Conservation (phyloP, 2,113 vertebrate species). For the Platysternon megacephalum region DNA sequence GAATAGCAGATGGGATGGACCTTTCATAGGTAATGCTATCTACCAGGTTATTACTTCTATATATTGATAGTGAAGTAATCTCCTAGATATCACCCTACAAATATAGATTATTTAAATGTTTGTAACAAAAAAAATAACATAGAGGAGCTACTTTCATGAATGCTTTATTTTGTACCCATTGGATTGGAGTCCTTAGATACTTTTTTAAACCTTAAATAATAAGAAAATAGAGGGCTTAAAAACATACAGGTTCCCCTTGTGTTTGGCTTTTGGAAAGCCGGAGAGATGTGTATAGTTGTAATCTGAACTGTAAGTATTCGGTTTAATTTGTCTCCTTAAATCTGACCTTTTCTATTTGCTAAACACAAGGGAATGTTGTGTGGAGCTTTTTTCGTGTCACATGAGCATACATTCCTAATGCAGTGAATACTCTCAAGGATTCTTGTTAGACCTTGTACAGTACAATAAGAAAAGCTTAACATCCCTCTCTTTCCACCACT, state of each 20-base stretch:
- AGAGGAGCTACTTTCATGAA: conserved; percentile 70
- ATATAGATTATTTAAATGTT: conserved; percentile 90
- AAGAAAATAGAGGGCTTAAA: conserved; percentile 53
- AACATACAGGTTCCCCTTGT: not conserved
- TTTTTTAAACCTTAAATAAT: conserved; percentile 74
- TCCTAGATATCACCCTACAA: conserved; percentile 86
- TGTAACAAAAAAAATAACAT: conserved; percentile 71
- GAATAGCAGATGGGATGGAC: conserved; percentile 89
- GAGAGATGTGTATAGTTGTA: conserved; percentile 59
- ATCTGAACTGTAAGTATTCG: conserved; percentile 44
- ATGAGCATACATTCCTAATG: conserved; percentile 1
- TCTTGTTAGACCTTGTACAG: conserved; percentile 17
- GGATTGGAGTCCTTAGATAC: conserved; percentile 63
- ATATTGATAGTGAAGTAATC: conserved; percentile 91
- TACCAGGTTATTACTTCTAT: conserved; percentile 90
- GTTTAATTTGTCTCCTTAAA: conserved; percentile 66
- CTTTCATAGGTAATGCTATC: conserved; percentile 91
- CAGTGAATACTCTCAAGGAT: conserved; percentile 3
- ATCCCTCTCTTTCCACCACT: not conserved
- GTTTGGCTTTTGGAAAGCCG: conserved; percentile 58
- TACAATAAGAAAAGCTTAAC: not conserved
- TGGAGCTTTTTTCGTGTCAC: not conserved
- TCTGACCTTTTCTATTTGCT: conserved; percentile 63
- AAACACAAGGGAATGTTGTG: conserved; percentile 45
- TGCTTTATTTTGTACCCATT: conserved; percentile 74